A percentile compares a stretch with the other conserved stretches of the same genome.
phyloP scores from a whole-genome alignment of 2,113 vertebrate species.

The Nansenia antarctica region DNA sequence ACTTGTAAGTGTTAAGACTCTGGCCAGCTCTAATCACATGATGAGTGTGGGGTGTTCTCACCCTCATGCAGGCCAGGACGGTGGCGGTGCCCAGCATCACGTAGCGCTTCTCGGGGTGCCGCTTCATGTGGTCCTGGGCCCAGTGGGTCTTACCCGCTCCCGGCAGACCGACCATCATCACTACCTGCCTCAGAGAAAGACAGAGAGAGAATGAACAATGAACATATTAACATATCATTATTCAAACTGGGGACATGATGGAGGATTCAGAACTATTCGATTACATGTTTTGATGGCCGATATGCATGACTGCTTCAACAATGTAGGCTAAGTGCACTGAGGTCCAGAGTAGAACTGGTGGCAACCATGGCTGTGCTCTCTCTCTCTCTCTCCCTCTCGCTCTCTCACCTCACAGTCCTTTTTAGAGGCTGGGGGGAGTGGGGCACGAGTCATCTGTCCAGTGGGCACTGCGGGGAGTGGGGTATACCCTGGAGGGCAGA shows the following conservation, averaged over 20 bases:
- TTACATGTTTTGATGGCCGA: too few species aligned
- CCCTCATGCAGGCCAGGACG: conserved; percentile 82
- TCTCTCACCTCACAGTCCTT: conserved; percentile 81
- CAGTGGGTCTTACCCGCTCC: conserved; percentile 88
- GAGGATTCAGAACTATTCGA: too few species aligned
- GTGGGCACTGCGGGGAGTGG: conserved; percentile 69
- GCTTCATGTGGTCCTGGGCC: conserved; percentile 75
- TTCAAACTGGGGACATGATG: too few species aligned
- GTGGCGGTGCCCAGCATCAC: conserved; percentile 80
- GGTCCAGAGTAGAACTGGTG: background rate
- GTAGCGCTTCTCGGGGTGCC: conserved; percentile 82
- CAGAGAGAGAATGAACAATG: too few species aligned
- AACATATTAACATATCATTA: too few species aligned
- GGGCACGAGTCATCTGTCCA: conserved; percentile 62
- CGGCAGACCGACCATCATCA: conserved; percentile 88
- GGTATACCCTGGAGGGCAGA: conserved; percentile 70
- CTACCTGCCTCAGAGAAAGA: conserved; percentile 67
- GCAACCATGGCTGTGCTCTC: background rate
- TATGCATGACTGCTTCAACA: too few species aligned
- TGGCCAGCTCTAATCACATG: too few species aligned
- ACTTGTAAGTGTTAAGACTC: too few species aligned
- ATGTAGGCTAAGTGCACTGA: background rate
- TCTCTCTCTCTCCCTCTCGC: too few species aligned
- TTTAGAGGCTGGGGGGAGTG: conserved; percentile 60
- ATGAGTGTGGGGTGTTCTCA: conserved; percentile 53